Conservation (phyloP, 2,113 vertebrate genomes). For the Casuarius casuarius region DNA sequence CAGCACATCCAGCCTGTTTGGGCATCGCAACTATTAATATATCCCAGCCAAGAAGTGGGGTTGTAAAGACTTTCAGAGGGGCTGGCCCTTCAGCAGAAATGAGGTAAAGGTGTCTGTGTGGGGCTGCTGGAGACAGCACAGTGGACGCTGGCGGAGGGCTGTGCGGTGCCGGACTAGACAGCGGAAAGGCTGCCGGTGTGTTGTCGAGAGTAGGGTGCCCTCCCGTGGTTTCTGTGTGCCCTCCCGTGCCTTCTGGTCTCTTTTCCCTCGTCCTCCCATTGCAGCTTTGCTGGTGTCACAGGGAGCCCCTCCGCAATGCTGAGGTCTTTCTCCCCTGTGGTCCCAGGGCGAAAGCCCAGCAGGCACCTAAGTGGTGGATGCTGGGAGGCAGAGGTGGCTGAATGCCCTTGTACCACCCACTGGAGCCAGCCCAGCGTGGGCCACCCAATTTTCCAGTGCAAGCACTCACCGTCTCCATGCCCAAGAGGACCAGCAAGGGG, state of each 20-base stretch:
- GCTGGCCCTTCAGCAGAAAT: accelerated
- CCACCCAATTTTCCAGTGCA: not conserved
- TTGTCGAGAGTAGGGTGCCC: not conserved
- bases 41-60: not conserved
- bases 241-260: not conserved
- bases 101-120: not conserved
- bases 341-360: not conserved
- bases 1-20: not conserved
- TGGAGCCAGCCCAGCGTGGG: not conserved
- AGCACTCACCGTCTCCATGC: slow-evolving; percentile 88
- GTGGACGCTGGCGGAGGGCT: accelerated
- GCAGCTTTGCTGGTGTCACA: not conserved
- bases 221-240: not conserved
- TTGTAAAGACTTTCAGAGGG: not conserved
- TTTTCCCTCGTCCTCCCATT: accelerated
- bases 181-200: not conserved
- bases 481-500: slow-evolving; percentile 91
- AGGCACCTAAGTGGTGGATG: no score
- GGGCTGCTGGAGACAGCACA: not conserved
- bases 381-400: not conserved
- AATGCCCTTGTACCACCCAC: no score
- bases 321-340: not conserved
- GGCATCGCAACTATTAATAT: accelerated
- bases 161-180: accelerated
- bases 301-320: not conserved